phyloP scores from a whole-genome alignment of 2,113 vertebrate species.

The Siniperca knerii region DNA sequence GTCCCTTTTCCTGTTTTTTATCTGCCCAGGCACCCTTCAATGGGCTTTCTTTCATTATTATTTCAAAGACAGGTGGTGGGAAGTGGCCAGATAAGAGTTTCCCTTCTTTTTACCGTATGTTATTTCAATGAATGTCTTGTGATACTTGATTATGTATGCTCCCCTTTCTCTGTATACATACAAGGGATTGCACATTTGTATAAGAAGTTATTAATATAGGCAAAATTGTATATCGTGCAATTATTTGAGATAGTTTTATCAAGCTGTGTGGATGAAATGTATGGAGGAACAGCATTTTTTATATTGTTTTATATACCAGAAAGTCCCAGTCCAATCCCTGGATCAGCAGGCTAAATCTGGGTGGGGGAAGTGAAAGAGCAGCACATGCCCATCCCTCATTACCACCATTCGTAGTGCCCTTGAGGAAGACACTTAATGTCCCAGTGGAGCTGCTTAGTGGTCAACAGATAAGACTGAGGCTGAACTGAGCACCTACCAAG shows the following conservation, averaged over 20 bases:
- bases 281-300: constrained; percentile 1
- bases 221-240: background rate
- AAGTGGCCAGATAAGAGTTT: constrained; percentile 55
- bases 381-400: background rate
- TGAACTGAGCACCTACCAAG: background rate
- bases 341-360: constrained; percentile 8
- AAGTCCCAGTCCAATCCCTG: background rate
- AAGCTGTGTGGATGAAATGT: background rate
- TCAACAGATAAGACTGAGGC: background rate
- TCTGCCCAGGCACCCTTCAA: constrained; percentile 36
- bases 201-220: background rate
- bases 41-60: constrained; percentile 52
- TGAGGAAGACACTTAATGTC: background rate
- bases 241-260: background rate
- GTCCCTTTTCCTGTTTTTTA: constrained; percentile 56
- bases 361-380: constrained; percentile 21
- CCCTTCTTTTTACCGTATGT: constrained; percentile 24
- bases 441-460: background rate
- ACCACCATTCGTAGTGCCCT: background rate
- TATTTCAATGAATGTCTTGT: constrained; percentile 5
- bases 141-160: background rate
- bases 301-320: background rate
- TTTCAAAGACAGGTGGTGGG: constrained; percentile 51
- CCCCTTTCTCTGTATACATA: constrained; percentile 4
- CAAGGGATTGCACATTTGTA: background rate